Evolutionary conservation across 2,113 vertebrate species (phyloP), one percentile per base, ranked within the genome.

Genomic region (Tricholaema leucomelas): DNA sequence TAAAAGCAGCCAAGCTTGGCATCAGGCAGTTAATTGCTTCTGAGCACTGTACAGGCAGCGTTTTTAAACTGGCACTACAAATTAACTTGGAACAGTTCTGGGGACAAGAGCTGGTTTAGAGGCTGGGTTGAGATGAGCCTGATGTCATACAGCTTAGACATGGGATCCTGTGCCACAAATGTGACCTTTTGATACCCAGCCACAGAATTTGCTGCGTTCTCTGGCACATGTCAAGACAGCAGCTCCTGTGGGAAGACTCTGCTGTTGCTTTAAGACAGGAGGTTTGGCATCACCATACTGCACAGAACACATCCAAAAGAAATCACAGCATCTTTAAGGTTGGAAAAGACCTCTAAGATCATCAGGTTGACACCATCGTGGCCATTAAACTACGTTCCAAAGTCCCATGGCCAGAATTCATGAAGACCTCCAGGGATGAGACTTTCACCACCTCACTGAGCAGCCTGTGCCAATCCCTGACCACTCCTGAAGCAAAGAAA

Each of bases 11-110:
- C 83, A 92, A 90, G 54, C 52, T 69, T 7, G 1, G 46, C 67
- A 18, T 74, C 19, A 55, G 9, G 67, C 19, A 88, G 42, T 46
- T 87, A 87, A 95, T 73, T 94, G 85, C 89, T 83, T 94, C 87
- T 91, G 81, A 87, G 64, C 75, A 46, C 64, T 30, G 18, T 27
- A 66, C 31, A 87, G 80, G 82, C 87, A 84, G 61, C 71, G 60
- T 65, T 91, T 86, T 91, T 88, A 95, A 91, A 30, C 42, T 12
- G 89, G n/a, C 21, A 48, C 80, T 93, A 54, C 52, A 73, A 73
- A 90, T 85, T 84, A 94, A 91, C 84, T 85, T 59, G 27, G 31
- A 88, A 54, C 66, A 78, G 15, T 79, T 83, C 64, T 54, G 38
- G 58, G 63, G 16, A 38, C 10, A 84, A n/a, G 46, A 73, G 54